Base-by-base conservation (phyloP, 2,113 vertebrate genomes). In the Equus przewalskii region DNA sequence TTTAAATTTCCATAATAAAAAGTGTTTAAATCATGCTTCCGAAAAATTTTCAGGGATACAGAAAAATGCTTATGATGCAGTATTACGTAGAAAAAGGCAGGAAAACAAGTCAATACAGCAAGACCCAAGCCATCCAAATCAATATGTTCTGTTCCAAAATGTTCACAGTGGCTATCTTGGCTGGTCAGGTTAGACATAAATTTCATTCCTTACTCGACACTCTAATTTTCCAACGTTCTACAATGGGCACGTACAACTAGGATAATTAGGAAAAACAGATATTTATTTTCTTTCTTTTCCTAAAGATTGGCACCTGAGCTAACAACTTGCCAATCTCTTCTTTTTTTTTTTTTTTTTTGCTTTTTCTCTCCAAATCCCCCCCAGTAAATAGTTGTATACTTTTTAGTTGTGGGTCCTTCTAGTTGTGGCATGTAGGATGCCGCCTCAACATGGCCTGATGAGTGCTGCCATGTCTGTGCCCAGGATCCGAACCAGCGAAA, bases 1-100 rank as follows among this genome's bases (percentile, higher is more conserved):
- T 95, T 70, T 69, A n/a, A 46, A 22, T 28, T 76, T 91, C 51
- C 60, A 54, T 19, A 21, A 13, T 30, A 69, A 91, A 73, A 73
- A 26, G 9, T 5, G 13, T 85, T 79, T 24, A 92, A 94, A 70
- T n/a, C 28, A 51, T n/a, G 30, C 58, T 83, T 81, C 76, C 58
- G n/a, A 89, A 92, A 46, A 56, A 56, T 91, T 95, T 95, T 80
- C 46, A 73, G 33, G 56, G 46, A 82, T 69, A 51, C 11, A 13
- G 60, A 41, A 80, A 91, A 75, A 72, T 26, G 51, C 7, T 75
- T 9, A 64, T 28, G 30, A 49, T 9, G 26, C 7, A 79, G 46
- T 24, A 84, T 33, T 13, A 44, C 89, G 33, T n/a, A 69, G 60
- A 21, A 65, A 60, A 28, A 9, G 33, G 21, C 18, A 30, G 49